phyloP scores from a whole-genome alignment of 1,140 invertebrate species.

The Propsilocerus akamusi region DNA sequence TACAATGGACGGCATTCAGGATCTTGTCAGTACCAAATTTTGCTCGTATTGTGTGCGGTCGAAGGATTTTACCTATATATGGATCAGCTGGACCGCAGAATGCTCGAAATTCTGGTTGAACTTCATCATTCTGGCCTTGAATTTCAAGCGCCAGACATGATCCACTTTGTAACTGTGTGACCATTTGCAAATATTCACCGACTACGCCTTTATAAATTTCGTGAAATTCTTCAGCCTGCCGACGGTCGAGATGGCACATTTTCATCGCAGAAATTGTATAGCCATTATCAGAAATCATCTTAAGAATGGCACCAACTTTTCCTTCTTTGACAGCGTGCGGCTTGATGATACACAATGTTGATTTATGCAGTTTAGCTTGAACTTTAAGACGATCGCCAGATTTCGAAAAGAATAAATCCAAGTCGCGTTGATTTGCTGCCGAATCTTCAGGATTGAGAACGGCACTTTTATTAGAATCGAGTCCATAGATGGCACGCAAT shows the following conservation, averaged over 20 bases:
- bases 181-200: constrained; percentile 68
- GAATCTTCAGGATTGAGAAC: constrained; percentile 20
- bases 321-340: constrained; percentile 71
- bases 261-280: constrained; percentile 63
- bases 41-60: constrained; percentile 67
- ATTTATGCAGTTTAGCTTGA: constrained; percentile 39
- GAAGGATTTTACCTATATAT: constrained; percentile 61
- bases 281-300: constrained; percentile 48
- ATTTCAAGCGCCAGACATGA: constrained; percentile 76
- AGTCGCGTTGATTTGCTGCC: constrained; percentile 26
- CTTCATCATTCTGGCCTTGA: constrained; percentile 29
- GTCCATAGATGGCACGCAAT: constrained; percentile 54
- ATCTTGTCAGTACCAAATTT: constrained; percentile 66
- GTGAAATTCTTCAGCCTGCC: constrained; percentile 76
- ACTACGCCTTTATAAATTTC: constrained; percentile 88
- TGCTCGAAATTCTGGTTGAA: constrained; percentile 58
- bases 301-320: constrained; percentile 48
- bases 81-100: constrained; percentile 76
- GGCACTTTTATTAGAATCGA: constrained; percentile 46
- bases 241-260: constrained; percentile 56
- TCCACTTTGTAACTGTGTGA: constrained; percentile 60
- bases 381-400: constrained; percentile 22
- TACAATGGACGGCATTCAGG: constrained; percentile 81
- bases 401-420: constrained; percentile 46
- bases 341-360: constrained; percentile 76